Evolutionary conservation across 1,140 invertebrate genomes (phyloP), one percentile per base, ranked within the genome.

Genomic region (Nixonia krombeini): DNA sequence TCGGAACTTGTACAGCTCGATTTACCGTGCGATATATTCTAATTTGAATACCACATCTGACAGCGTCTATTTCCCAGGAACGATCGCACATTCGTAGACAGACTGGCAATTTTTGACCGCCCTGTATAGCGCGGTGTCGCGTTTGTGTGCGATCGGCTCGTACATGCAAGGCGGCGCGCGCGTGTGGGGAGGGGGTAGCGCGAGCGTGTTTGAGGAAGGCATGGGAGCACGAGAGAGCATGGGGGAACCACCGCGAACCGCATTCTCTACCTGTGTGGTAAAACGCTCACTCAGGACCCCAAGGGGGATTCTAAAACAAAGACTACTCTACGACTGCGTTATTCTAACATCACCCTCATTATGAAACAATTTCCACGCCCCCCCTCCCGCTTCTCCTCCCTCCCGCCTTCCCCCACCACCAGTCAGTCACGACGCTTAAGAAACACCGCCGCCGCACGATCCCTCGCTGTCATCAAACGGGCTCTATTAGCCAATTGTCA

Each of bases 191-290:
- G n/a, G 42, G 47, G 66, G 62, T 62, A 62, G 61, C 61, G 61
- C 46, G 52, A 65, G 55, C 61, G 56, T 61, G 62, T 61, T 65
- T 58, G 52, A 71, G 58, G 53, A 62, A 63, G 59, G 63, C 42
- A 67, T 67, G 64, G 64, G 59, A 61, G 59, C 53, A 41, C 47
- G 21, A 38, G 23, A 63, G 69, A 64, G 68, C 46, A 65, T 45
- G 65, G 70, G 66, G 57, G 73, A 70, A 72, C 70, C 74, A 74
- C 68, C 71, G 65, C 71, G 75, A 72, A 75, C 74, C 76, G 75
- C 78, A 79, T 80, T 78, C 78, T 80, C 79, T 75, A 79, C 79
- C 79, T 80, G 79, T 80, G 78, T 79, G 78, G 76, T 75, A 74
- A 78, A 79, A 74, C 70, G 67, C 72, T 77, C 78, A 78, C 70